Conservation (phyloP, 2,797 vertebrate species). For the Capromys pilorides region DNA sequence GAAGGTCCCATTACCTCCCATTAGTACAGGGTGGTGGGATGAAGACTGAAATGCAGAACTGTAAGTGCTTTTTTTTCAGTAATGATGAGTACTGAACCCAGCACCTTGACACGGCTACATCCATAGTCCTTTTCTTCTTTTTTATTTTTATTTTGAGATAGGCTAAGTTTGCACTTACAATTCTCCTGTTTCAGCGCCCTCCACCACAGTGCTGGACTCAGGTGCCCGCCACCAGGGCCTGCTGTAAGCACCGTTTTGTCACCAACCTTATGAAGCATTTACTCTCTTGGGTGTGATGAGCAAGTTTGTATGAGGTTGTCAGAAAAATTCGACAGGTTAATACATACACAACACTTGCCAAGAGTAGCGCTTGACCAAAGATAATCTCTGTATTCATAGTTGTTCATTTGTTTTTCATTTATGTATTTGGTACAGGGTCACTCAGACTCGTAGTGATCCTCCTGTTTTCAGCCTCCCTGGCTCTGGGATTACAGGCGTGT, state of each 20-base stretch:
- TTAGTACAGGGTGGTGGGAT: background rate
- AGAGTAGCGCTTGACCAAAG: background rate
- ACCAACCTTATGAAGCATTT: background rate
- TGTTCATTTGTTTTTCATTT: no score
- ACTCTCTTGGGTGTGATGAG: conserved; percentile 1
- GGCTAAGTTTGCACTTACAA: background rate
- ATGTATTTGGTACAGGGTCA: no score
- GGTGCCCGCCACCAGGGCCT: background rate
- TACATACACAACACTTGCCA: background rate
- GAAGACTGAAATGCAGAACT: background rate
- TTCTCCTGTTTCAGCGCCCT: background rate
- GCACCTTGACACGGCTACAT: background rate
- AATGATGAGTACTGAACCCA: background rate
- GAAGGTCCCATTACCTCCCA: no score
- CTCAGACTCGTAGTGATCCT: no score
- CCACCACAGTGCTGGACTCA: background rate
- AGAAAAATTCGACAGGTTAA: conserved; percentile 8
- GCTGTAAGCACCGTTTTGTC: background rate
- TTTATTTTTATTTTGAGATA: background rate
- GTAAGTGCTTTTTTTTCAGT: background rate
- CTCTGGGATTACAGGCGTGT: no score
- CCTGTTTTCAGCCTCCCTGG: no score
- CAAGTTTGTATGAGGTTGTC: background rate
- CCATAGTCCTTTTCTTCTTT: background rate
- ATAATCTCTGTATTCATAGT: background rate